Conservation (phyloP, 2,113 vertebrate species). For the Nibea albiflora region DNA sequence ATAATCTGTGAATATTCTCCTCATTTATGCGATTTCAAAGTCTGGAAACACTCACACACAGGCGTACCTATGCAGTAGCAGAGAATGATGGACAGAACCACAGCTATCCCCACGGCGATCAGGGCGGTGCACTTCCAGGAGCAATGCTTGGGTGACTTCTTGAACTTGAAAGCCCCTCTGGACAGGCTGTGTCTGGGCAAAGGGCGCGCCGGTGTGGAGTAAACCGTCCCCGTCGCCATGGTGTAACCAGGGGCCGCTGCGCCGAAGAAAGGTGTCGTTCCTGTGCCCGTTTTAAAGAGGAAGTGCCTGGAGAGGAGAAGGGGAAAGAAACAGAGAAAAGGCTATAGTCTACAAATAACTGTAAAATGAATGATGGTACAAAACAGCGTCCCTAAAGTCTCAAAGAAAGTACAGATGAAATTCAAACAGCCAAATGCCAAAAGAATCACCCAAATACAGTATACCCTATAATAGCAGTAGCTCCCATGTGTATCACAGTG, state of each 20-base stretch:
- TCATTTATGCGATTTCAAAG: not conserved
- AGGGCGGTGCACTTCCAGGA: constrained; percentile 99
- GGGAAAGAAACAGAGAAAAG: not conserved
- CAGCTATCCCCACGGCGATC: constrained; percentile 93
- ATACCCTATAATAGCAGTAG: not conserved
- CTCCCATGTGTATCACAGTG: constrained; percentile 21
- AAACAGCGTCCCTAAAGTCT: not conserved
- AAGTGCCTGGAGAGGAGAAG: constrained; percentile 89
- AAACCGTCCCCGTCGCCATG: constrained; percentile 98
- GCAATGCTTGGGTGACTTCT: constrained; percentile 97
- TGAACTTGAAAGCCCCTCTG: constrained; percentile 99
- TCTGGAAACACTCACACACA: not conserved
- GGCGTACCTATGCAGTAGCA: constrained; percentile 97
- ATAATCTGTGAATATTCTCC: not conserved
- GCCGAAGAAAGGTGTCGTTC: constrained; percentile 97
- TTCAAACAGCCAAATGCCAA: not conserved
- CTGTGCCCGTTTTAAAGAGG: constrained; percentile 98
- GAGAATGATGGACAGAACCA: constrained; percentile 94
- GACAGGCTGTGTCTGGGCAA: constrained; percentile 95
- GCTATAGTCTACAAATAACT: not conserved
- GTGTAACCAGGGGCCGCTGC: constrained; percentile 97
- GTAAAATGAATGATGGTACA: not conserved
- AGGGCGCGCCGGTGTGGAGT: constrained; percentile 96
- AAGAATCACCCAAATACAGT: not conserved
- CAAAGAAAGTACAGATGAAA: not conserved